phyloP scores from a whole-genome alignment of 37 sponge, comb jelly and placozoan genomes.

The Chondrilla cf. caribensis region DNA sequence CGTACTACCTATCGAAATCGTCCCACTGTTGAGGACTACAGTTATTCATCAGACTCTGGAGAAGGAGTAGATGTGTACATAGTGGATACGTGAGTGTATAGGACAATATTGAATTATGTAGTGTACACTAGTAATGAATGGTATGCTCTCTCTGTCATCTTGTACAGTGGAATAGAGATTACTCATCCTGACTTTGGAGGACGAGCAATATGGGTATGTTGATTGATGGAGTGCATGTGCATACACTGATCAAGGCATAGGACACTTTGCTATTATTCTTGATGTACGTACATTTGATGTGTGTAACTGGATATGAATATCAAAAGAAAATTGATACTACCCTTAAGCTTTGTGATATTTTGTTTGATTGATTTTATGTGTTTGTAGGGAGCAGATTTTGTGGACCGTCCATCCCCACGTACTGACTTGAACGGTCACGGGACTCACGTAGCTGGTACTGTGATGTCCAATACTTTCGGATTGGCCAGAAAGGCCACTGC shows the following conservation, averaged over 20 bases:
- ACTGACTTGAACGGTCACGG: slow-evolving; percentile 73
- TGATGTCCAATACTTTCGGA: slow-evolving; percentile 60
- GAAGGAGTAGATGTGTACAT: slow-evolving; percentile 58
- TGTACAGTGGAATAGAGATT: slow-evolving; percentile 48
- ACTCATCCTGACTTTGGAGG: slow-evolving; percentile 56
- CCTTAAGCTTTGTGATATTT: background rate
- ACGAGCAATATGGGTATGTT: slow-evolving; percentile 39
- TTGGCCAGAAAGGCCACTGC: slow-evolving; percentile 66
- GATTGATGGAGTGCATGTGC: too few species aligned
- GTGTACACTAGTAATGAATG: background rate
- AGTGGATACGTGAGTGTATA: slow-evolving; percentile 63
- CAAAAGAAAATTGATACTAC: too few species aligned
- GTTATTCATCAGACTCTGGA: slow-evolving; percentile 20
- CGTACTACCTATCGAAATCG: slow-evolving; percentile 16
- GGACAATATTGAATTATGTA: background rate
- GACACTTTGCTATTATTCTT: too few species aligned
- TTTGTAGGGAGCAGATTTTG: slow-evolving; percentile 37
- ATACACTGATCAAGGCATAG: too few species aligned
- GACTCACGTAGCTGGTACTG: slow-evolving; percentile 75
- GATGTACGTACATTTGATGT: too few species aligned
- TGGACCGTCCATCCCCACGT: slow-evolving; percentile 42
- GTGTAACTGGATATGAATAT: too few species aligned
- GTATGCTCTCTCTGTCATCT: background rate
- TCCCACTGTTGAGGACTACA: slow-evolving; percentile 19
- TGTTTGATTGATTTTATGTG: background rate